Conservation (phyloP, 2,797 vertebrate genomes). For the Salarias fasciatus region DNA sequence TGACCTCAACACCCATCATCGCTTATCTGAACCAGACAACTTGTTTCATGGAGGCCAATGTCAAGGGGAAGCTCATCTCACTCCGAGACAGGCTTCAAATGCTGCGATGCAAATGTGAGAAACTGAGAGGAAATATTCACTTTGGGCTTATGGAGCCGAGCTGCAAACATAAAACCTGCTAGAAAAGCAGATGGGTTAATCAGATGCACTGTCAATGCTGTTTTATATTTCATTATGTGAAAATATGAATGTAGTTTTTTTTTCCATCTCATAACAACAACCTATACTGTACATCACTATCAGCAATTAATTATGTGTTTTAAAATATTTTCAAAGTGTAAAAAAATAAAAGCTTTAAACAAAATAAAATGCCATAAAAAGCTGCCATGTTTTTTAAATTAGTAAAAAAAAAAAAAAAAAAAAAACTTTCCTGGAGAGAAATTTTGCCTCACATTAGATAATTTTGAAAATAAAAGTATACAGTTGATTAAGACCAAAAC, state of each 20-base stretch:
- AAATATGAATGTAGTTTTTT: neutral
- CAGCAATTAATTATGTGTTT: neutral
- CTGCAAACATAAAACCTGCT: neutral
- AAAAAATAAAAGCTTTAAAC: no score
- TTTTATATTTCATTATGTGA: neutral
- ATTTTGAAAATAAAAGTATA: no score
- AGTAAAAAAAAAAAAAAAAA: no score
- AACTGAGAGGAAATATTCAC: neutral
- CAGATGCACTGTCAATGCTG: no score
- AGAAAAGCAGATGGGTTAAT: no score
- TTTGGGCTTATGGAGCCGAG: neutral
- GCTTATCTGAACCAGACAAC: conserved; percentile 73
- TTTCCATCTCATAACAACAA: neutral
- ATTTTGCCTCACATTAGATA: no score
- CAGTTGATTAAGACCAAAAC: neutral
- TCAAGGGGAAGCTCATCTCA: conserved; percentile 1
- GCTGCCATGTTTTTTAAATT: no score
- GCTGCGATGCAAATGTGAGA: conserved; percentile 2
- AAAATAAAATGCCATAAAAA: no score
- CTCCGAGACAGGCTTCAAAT: conserved; percentile 6
- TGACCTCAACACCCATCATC: conserved; percentile 45
- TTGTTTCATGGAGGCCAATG: conserved; percentile 29
- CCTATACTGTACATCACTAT: neutral
- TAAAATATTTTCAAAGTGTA: no score
- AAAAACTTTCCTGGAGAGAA: no score